Percentiles rank a stretch among this genome's conserved stretches.
These are phyloP conservation scores for Diaprepes abbreviatus DNA, from an alignment of 2,888 invertebrate species.

Conservation along the genomic window DNA sequence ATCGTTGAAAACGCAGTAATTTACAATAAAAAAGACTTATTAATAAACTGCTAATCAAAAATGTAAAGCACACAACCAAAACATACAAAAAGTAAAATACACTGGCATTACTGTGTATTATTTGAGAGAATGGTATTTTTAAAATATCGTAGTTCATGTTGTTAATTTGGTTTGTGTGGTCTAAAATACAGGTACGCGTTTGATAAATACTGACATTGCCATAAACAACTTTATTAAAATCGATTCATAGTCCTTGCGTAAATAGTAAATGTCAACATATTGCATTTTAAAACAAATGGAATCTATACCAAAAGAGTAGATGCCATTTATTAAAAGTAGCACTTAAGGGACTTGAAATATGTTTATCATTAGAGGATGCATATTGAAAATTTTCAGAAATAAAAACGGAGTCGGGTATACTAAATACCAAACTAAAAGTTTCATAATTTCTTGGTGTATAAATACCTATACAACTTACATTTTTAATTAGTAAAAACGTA, in stretches of 20 bases:
- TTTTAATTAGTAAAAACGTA: too few species aligned
- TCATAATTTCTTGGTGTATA: too few species aligned
- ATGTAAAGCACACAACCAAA: neutral
- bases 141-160: neutral
- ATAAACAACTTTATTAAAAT: neutral
- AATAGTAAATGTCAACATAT: too few species aligned
- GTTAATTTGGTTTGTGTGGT: neutral
- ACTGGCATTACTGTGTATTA: neutral
- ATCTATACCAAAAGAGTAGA: too few species aligned
- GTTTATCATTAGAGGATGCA: too few species aligned
- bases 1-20: neutral
- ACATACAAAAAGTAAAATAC: neutral
- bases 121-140: neutral
- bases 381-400: too few species aligned
- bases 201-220: conserved; percentile 15
- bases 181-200: neutral
- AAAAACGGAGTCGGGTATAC: too few species aligned
- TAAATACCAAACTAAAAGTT: too few species aligned
- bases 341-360: too few species aligned
- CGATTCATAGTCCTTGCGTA: conserved; percentile 4
- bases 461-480: too few species aligned
- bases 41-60: neutral
- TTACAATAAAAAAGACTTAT: neutral
- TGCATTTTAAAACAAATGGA: too few species aligned
- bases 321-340: too few species aligned